These are phyloP conservation scores for Pachyseris speciosa DNA, from an alignment of 64 coral and sea anemone genomes.

Conservation along the genomic window DNA sequence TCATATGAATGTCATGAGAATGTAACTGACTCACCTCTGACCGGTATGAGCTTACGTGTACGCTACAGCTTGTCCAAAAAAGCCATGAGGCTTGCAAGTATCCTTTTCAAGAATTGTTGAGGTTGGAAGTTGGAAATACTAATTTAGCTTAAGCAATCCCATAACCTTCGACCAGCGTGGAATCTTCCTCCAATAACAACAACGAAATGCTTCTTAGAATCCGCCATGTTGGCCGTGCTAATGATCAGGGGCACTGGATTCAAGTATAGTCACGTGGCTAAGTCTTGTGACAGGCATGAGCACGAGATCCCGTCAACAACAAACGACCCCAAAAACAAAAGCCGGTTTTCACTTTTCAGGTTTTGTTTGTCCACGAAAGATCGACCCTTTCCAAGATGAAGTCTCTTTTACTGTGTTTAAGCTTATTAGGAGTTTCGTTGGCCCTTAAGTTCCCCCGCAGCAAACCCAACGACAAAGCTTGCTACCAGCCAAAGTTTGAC, in stretches of 20 bases:
- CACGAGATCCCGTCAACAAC: too few relatives aligned
- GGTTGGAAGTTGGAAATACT: too few relatives aligned
- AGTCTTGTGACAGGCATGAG: constrained; percentile 19
- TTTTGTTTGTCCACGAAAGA: neutral
- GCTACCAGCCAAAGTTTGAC: constrained; percentile 48
- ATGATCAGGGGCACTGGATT: neutral
- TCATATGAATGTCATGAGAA: neutral
- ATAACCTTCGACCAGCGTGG: too few relatives aligned
- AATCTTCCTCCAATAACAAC: too few relatives aligned
- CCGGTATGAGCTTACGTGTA: too few relatives aligned
- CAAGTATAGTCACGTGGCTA: neutral
- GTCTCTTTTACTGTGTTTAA: constrained; percentile 16
- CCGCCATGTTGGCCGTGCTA: neutral
- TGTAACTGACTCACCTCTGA: neutral
- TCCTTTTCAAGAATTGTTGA: neutral
- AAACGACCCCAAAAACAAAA: too few relatives aligned
- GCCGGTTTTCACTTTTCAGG: neutral
- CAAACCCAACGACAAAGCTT: neutral
- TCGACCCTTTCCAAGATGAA: neutral
- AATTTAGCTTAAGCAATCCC: too few relatives aligned
- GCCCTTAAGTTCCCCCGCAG: neutral
- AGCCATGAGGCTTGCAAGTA: neutral
- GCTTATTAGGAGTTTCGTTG: constrained; percentile 19
- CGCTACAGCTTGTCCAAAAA: neutral
- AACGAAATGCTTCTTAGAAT: too few relatives aligned